Conservation (phyloP, 2,113 vertebrate species). For the Mesembrinibis cayennensis region DNA sequence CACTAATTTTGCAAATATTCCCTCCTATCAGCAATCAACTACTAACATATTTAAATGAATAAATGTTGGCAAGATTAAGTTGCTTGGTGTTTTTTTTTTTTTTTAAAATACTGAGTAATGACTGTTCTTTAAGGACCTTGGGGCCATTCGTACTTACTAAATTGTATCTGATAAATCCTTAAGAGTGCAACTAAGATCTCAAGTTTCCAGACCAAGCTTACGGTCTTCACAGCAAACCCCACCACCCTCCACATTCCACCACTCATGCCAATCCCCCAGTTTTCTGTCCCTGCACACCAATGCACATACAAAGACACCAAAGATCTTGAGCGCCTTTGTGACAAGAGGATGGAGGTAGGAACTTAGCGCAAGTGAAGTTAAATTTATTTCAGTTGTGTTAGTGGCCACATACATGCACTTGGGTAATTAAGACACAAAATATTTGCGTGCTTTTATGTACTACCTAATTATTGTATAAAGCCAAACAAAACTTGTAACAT, state of each 20-base stretch:
- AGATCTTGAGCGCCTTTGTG: not conserved
- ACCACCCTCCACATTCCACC: not conserved
- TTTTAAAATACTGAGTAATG: not conserved
- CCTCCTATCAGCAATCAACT: not conserved
- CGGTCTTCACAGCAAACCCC: not conserved
- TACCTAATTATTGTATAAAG: not conserved
- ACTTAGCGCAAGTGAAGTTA: accelerated
- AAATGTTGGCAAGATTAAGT: not conserved
- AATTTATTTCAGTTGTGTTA: not conserved
- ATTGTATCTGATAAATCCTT: not conserved
- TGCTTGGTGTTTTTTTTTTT: not conserved
- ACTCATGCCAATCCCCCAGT: not conserved
- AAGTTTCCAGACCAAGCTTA: not conserved
- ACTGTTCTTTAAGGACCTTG: not conserved
- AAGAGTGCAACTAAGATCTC: not conserved
- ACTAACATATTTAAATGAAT: not conserved
- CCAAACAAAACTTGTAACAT: not conserved
- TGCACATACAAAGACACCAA: not conserved
- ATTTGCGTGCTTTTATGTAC: not conserved
- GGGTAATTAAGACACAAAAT: not conserved
- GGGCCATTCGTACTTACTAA: not conserved
- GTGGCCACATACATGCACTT: not conserved
- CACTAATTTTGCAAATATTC: not conserved
- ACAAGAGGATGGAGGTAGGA: not conserved
- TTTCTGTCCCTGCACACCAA: not conserved